A percentile compares a stretch with the other conserved stretches of the same genome.
These are phyloP conservation scores for Melanostoma mellinum DNA, from an alignment of 2,888 invertebrate genomes.

Conservation along the genomic window DNA sequence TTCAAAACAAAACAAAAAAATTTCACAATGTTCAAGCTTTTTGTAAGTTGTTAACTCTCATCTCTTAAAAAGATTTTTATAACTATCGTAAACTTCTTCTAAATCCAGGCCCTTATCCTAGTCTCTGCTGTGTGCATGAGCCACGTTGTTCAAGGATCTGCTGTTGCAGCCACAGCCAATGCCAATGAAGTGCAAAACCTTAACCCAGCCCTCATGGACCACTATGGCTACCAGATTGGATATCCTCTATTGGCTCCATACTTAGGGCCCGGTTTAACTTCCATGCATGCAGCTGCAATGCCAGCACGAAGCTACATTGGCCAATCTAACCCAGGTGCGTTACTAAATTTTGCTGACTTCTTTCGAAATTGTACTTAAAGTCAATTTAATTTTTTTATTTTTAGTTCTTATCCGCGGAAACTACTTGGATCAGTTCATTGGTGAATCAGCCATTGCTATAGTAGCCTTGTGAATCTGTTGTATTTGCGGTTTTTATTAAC, in stretches of 20 bases:
- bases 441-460: constrained; percentile 37
- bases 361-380: constrained; percentile 14
- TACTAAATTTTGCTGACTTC: neutral
- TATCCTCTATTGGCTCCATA: constrained; percentile 76
- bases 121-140: constrained; percentile 54
- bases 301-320: constrained; percentile 79
- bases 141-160: constrained; percentile 10
- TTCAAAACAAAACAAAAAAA: constrained; percentile 5
- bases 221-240: constrained; percentile 78
- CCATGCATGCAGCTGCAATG: constrained; percentile 78
- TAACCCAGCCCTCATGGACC: constrained; percentile 75
- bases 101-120: constrained; percentile 45
- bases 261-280: constrained; percentile 77
- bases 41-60: constrained; percentile 45
- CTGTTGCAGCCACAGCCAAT: constrained; percentile 77
- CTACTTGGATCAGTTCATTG: constrained; percentile 23
- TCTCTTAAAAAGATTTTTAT: constrained; percentile 2
- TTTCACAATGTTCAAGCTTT: constrained; percentile 55
- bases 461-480: constrained; percentile 26
- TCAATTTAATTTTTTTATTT: constrained; percentile 27
- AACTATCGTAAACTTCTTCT: neutral
- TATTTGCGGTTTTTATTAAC: constrained; percentile 17
- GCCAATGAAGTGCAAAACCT: constrained; percentile 76
- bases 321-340: constrained; percentile 79
- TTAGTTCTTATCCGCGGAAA: constrained; percentile 40